Evolutionary conservation across 2,113 vertebrate species (phyloP).

Genomic region (Paramormyrops kingsleyae): DNA sequence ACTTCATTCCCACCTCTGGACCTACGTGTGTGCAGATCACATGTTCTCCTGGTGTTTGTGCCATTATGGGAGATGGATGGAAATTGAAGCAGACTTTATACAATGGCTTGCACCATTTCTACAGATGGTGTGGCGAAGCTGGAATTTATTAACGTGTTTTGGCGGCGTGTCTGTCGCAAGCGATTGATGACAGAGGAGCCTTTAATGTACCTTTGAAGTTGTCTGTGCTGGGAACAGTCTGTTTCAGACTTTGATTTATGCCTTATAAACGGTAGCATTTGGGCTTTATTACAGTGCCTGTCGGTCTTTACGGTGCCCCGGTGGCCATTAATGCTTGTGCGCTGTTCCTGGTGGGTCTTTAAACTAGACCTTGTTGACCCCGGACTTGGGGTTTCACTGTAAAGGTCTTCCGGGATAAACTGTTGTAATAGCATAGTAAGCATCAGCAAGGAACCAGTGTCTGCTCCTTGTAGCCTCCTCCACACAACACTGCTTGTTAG

Average conservation of each 20-base stretch:
- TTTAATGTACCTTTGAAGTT: not conserved
- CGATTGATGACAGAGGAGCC: not conserved
- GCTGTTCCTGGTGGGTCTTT: not conserved
- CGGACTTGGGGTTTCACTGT: not conserved
- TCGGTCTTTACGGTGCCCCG: not conserved
- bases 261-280: not conserved
- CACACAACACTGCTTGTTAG: not conserved
- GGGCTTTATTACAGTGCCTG: not conserved
- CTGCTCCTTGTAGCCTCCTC: not conserved
- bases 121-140: not conserved
- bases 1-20: not conserved
- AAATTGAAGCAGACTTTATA: not conserved
- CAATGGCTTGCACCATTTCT: not conserved
- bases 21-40: not conserved
- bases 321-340: not conserved
- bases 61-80: not conserved
- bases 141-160: not conserved
- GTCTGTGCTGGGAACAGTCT: not conserved
- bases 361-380: not conserved
- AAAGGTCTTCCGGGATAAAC: not conserved
- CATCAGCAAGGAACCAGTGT: not conserved
- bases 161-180: not conserved
- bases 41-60: not conserved
- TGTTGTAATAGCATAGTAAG: not conserved
- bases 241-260: not conserved